Evolutionary conservation across 2,797 vertebrate species (phyloP).

Genomic region (Pterois miles): DNA sequence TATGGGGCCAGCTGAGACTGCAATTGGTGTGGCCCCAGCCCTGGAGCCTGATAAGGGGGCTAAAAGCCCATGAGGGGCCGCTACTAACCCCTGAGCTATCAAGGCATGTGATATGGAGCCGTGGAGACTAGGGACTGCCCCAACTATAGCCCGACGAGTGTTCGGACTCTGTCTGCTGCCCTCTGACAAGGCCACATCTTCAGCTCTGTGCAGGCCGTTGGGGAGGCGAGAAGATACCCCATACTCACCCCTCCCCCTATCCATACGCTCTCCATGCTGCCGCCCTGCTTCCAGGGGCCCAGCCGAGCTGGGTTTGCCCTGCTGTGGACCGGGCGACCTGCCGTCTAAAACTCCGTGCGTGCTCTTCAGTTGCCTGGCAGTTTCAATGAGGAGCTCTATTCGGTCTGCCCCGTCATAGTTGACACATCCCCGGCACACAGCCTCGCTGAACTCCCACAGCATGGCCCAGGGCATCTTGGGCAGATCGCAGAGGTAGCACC

Average conservation of each 20-base stretch:
- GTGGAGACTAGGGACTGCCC: constrained; percentile 80
- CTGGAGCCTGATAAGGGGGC: constrained; percentile 83
- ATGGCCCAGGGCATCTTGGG: constrained; percentile 96
- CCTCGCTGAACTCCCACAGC: constrained; percentile 95
- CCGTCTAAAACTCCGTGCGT: constrained; percentile 90
- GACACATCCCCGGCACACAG: constrained; percentile 92
- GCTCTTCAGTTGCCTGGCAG: constrained; percentile 90
- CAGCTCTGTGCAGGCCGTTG: constrained; percentile 87
- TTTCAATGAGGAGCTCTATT: constrained; percentile 91
- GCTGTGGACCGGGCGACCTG: constrained; percentile 87
- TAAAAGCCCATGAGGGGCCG: constrained; percentile 82
- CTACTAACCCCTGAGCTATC: constrained; percentile 86
- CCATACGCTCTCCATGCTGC: constrained; percentile 79
- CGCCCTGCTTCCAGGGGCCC: constrained; percentile 78
- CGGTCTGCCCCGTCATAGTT: constrained; percentile 93
- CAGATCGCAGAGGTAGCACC: constrained; percentile 94
- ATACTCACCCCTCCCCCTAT: constrained; percentile 85
- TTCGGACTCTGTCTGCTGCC: constrained; percentile 87
- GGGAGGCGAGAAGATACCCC: constrained; percentile 85
- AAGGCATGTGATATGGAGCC: constrained; percentile 77
- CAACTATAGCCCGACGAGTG: constrained; percentile 82
- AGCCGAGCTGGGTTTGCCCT: constrained; percentile 81
- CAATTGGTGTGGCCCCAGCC: constrained; percentile 70
- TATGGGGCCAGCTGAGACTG: constrained; percentile 82
- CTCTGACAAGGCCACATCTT: constrained; percentile 82